A percentile compares a stretch with the other conserved stretches of the same genome.
phyloP scores from a whole-genome alignment of 2,113 vertebrate species.

The Coryphaenoides rupestris region DNA sequence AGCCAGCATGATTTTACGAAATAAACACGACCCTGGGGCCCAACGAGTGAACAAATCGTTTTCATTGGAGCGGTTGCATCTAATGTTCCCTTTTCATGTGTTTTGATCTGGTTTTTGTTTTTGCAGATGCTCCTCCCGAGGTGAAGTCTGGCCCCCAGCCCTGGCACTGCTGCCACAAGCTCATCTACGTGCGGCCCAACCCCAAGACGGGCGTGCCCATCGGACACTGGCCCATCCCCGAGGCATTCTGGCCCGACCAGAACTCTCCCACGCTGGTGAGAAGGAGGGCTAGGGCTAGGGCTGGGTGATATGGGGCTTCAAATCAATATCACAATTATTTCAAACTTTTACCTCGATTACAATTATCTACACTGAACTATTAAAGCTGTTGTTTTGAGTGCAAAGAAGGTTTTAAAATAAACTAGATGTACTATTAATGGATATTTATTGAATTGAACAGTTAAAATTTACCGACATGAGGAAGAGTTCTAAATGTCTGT shows the following conservation, averaged over 20 bases:
- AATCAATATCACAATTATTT: no score
- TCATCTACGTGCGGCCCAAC: constrained; percentile 95
- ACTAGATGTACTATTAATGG: no score
- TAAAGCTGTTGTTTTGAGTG: no score
- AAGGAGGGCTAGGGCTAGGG: no score
- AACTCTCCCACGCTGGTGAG: constrained; percentile 94
- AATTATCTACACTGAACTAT: no score
- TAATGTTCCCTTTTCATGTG: not conserved
- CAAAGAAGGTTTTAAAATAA: no score
- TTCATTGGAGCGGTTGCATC: not conserved
- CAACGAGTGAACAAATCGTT: not conserved
- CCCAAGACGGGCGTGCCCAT: constrained; percentile 96
- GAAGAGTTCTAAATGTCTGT: no score
- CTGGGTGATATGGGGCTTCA: no score
- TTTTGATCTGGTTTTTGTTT: constrained; percentile 19
- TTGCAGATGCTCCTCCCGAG: not conserved
- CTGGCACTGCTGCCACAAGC: constrained; percentile 96
- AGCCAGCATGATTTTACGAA: not conserved
- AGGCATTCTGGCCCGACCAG: constrained; percentile 98
- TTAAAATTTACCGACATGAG: no score
- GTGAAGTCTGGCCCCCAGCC: constrained; percentile 69
- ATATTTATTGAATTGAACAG: no score
- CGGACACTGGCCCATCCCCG: constrained; percentile 96
- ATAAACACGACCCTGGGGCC: not conserved
- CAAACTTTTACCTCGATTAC: no score